Base-by-base conservation (phyloP, 2,797 vertebrate genomes). In the Limosa lapponica region DNA sequence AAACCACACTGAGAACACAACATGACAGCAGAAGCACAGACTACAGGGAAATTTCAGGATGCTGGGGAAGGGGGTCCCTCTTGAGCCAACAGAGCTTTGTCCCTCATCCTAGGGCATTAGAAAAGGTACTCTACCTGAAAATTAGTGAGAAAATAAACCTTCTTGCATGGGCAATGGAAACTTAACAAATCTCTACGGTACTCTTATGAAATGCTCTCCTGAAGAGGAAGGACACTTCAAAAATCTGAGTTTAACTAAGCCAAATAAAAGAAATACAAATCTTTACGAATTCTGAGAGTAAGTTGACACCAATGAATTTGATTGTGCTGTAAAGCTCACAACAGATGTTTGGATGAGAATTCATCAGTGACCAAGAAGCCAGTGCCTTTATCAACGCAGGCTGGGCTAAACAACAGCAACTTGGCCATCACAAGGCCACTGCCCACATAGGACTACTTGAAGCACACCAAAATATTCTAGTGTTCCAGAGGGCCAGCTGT, bases 391-490 rank as follows among this genome's bases (percentile, higher is more conserved):
- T 18, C 28, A 58, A 24, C 1, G 14, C 0, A 30, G 27, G 14
- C 41, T 69, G 30, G 71, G 43, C 20, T 72, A 34, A 78, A 69
- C 25, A 77, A 6, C 61, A 95, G 37, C 62, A 41, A 3, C 9
- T 10, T 13, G 13, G 34, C 43, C 30, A 72, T 37, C 32, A 70
- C 55, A 80, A 58, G 39, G 46, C 10, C 11, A 39, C 43, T 43
- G 64, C 27, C n/a, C 1, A 0, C 8, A 14, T 2, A 46, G 17
- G 8, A 54, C 7, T 18, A 11, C 27, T 30, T 1, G 1, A 39
- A 74, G 8, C 30, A 28, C 49, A 24, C 2, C 8, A 23, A 84
- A 80, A 86, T 19, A 48, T 8, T 58, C 34, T 2, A 7, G 28
- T 17, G 23, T 55, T 12, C 48, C 81, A 66, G 20, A 62, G 18